A percentile compares a stretch with the other conserved stretches of the same genome.
These are phyloP conservation scores for Esox lucius DNA, from an alignment of 2,797 vertebrate genomes.

Conservation along the genomic window DNA sequence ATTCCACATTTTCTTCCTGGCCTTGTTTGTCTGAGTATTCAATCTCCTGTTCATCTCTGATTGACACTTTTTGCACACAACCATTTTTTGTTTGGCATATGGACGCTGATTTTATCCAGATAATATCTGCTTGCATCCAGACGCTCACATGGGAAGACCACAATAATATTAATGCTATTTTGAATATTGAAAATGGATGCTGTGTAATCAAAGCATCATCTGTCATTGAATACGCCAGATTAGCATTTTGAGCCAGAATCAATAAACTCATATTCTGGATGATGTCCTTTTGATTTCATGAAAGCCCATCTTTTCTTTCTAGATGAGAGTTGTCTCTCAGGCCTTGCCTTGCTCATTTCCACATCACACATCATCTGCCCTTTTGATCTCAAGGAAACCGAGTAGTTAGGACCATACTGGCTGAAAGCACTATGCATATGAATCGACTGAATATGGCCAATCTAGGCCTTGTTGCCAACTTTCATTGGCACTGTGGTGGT, in stretches of 20 bases:
- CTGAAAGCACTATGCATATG: slow-evolving; percentile 28
- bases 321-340: background rate
- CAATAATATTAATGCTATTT: slow-evolving; percentile 1
- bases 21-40: background rate
- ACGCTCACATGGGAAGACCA: background rate
- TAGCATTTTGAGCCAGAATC: slow-evolving; percentile 36
- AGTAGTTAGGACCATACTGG: slow-evolving; percentile 1
- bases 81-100: background rate
- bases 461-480: background rate
- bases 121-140: background rate
- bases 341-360: slow-evolving; percentile 51
- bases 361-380: slow-evolving; percentile 64
- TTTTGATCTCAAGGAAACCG: slow-evolving; percentile 52
- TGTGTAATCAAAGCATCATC: slow-evolving; percentile 40
- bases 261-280: slow-evolving; percentile 29
- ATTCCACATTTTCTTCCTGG: background rate
- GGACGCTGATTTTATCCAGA: background rate
- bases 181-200: background rate
- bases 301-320: background rate
- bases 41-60: background rate
- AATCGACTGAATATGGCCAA: slow-evolving; percentile 24
- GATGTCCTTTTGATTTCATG: slow-evolving; percentile 17
- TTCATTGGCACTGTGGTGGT: background rate
- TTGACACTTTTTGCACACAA: background rate
- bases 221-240: background rate